Evolutionary conservation across 2,888 invertebrate genomes (phyloP), one percentile per base, ranked within the genome.

Genomic region (Apamea crenata): DNA sequence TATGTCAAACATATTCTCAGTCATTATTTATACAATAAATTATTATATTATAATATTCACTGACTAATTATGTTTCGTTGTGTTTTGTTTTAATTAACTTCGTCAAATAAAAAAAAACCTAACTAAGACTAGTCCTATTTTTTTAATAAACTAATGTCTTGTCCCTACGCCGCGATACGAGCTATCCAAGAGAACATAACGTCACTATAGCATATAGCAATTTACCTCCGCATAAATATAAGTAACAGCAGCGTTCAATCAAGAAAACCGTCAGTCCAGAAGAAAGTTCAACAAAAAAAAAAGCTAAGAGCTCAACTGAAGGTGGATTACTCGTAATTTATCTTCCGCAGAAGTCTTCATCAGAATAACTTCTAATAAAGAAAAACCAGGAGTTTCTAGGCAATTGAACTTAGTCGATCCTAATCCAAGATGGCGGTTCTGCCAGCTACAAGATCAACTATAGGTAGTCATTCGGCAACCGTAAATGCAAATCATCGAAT

Each of bases 401-500:
- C 18, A 25, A 25, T 63, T 36, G 12, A 56, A 10, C 71, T 59
- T 59, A 21, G 53, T 12, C 2, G 44, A 59, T 47, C 53, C n/a
- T 36, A n/a, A 36, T 71, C 36, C n/a, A 40, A 40, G 18, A 56
- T 71, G 12, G n/a, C 36, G 71, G 56, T 18, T 56, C 56, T 36
- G n/a, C 18, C 36, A 56, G n/a, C n/a, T n/a, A 67, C 1, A 73
- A 61, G 14, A 68, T 61, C 12, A 29, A 29, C 36, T 66, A 47
- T 18, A 36, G 25, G 16, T 74, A 3, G 25, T 61, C 16, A 16
- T 66, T 79, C 56, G 74, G 47, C 29, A 72, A 73, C 63, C 36
- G 25, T 66, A 80, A 80, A 84, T 81, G 87, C 76, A 74, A 87
- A 86, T 79, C 7, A 66, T 70, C 67, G 66, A 76, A 71, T 75